A percentile compares a stretch with the other conserved stretches of the same genome.
These are phyloP conservation scores for Lingula anatina DNA, from an alignment of 2,888 invertebrate species.

Conservation along the genomic window DNA sequence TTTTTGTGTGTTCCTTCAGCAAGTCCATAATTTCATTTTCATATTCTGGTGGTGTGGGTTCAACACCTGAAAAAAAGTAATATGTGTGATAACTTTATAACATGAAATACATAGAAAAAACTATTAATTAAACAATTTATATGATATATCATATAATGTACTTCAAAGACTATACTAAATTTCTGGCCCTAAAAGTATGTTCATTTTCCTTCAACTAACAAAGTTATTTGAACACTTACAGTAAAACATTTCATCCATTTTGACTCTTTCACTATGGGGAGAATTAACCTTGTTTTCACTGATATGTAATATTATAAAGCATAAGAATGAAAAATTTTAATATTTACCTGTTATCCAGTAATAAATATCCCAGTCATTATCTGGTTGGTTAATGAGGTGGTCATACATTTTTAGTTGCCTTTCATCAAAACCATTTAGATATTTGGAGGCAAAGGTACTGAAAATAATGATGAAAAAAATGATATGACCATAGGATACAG, in stretches of 20 bases:
- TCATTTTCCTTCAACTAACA: no score
- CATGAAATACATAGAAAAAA: neutral
- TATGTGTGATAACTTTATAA: conserved; percentile 1
- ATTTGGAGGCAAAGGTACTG: conserved; percentile 81
- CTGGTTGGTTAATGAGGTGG: conserved; percentile 79
- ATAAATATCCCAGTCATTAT: conserved; percentile 96
- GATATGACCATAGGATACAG: no score
- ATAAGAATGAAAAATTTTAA: no score
- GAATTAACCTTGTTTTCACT: no score
- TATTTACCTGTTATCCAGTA: conserved; percentile 76
- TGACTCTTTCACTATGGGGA: no score
- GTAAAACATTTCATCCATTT: no score
- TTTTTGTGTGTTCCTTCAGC: conserved; percentile 76
- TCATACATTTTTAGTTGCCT: conserved; percentile 77
- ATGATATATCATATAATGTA: no score
- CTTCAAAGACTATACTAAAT: no score
- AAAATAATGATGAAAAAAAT: conserved; percentile 15
- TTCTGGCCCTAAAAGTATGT: no score
- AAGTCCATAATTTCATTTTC: conserved; percentile 80
- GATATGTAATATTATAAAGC: no score
- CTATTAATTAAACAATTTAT: neutral
- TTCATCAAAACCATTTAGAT: conserved; percentile 67
- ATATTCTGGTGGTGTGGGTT: conserved; percentile 77
- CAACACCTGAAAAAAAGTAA: conserved; percentile 55
- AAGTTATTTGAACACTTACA: no score